Conservation (phyloP, 2,888 invertebrate species). For the Tholera decimalis region DNA sequence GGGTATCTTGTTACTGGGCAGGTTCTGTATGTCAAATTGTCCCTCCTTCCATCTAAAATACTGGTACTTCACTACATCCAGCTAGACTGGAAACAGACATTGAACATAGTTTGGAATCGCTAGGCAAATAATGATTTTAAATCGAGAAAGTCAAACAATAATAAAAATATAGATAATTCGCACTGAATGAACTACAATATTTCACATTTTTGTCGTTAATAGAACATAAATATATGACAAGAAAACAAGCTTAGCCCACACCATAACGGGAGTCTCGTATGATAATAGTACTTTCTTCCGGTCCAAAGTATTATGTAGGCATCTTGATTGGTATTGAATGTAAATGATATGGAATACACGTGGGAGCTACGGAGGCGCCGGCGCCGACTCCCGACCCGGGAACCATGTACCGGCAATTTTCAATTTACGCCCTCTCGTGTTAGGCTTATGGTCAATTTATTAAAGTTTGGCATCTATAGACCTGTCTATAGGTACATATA, state of each 20-base stretch:
- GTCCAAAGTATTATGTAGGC: constrained; percentile 71
- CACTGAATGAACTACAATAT: constrained; percentile 10
- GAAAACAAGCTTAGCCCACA: constrained; percentile 60
- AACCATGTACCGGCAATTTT: constrained; percentile 55
- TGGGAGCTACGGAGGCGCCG: constrained; percentile 77
- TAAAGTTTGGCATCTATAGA: constrained; percentile 26
- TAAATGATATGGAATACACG: constrained; percentile 79
- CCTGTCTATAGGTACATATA: constrained; percentile 16
- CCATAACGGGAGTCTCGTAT: constrained; percentile 65
- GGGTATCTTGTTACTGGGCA: too few relatives aligned
- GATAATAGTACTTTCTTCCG: constrained; percentile 77
- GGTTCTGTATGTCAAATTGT: too few relatives aligned
- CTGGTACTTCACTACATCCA: too few relatives aligned
- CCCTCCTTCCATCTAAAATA: too few relatives aligned
- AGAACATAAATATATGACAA: constrained; percentile 27
- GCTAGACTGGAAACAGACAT: too few relatives aligned
- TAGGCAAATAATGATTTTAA: too few relatives aligned
- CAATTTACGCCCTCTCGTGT: constrained; percentile 51
- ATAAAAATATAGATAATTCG: constrained; percentile 33
- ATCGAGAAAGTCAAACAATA: constrained; percentile 35
- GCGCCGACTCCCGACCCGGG: constrained; percentile 69
- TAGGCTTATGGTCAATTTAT: constrained; percentile 37
- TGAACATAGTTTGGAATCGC: too few relatives aligned
- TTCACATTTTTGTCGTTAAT: constrained; percentile 34
- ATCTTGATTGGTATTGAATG: constrained; percentile 83